Conservation (phyloP, 2,113 vertebrate genomes). For the Halcyon malimbica region DNA sequence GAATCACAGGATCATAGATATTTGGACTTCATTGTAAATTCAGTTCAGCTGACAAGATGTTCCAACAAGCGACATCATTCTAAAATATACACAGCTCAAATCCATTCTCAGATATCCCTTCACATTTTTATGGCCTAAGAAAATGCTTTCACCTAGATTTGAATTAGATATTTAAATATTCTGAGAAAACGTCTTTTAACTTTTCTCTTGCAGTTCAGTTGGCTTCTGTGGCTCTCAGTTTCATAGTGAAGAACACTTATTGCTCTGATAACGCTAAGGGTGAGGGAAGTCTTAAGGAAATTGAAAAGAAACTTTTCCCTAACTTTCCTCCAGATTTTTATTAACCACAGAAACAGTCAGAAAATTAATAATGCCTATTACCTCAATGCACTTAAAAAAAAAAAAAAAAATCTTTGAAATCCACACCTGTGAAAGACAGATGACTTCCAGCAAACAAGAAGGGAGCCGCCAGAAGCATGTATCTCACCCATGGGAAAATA, state of each 20-base stretch:
- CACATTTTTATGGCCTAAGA: not conserved
- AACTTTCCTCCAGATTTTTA: not conserved
- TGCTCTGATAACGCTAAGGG: not conserved
- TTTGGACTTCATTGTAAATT: conserved; percentile 6
- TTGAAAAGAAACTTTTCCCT: not conserved
- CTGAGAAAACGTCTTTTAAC: not conserved
- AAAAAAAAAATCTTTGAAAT: not conserved
- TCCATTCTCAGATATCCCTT: not conserved
- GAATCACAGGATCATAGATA: not conserved
- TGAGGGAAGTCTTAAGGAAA: not conserved
- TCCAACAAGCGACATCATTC: conserved; percentile 1
- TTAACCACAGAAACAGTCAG: not conserved
- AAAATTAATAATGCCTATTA: not conserved
- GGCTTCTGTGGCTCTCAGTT: not conserved
- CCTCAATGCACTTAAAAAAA: not conserved
- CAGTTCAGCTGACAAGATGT: conserved; percentile 28
- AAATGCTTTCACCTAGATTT: not conserved
- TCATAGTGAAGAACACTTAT: not conserved
- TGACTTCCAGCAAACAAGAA: not conserved
- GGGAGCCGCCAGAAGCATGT: not conserved
- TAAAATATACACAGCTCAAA: conserved; percentile 3
- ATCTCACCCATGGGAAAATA: not conserved
- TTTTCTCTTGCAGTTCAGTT: not conserved
- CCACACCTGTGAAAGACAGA: not conserved
- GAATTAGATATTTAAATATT: conserved; percentile 14